A percentile compares a stretch with the other conserved stretches of the same genome.
phyloP scores from a whole-genome alignment of 2,113 vertebrate species.

The Amphilophus citrinellus region DNA sequence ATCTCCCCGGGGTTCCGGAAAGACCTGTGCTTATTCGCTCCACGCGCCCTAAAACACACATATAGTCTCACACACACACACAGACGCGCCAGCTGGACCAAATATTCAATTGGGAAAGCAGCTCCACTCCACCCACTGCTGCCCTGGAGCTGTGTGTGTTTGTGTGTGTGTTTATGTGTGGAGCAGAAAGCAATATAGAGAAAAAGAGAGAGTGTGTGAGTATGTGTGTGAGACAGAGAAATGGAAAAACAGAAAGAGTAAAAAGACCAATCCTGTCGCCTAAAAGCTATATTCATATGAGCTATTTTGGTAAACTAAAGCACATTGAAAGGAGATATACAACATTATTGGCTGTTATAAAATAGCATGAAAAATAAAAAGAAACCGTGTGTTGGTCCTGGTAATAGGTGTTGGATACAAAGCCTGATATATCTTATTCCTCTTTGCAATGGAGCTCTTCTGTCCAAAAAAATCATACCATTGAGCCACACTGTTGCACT shows the following conservation, averaged over 20 bases:
- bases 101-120: slow-evolving; percentile 76
- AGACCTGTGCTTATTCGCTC: slow-evolving; percentile 72
- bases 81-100: slow-evolving; percentile 77
- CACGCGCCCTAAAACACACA: slow-evolving; percentile 58
- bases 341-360: neutral
- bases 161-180: slow-evolving; percentile 30
- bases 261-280: slow-evolving; percentile 2
- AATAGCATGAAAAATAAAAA: neutral
- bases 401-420: neutral
- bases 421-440: neutral
- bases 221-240: slow-evolving; percentile 6
- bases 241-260: neutral
- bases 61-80: slow-evolving; percentile 15
- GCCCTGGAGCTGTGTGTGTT: slow-evolving; percentile 66
- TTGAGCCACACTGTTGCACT: neutral
- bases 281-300: slow-evolving; percentile 3
- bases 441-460: neutral
- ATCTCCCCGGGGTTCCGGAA: slow-evolving; percentile 81
- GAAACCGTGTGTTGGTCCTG: neutral
- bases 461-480: neutral
- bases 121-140: slow-evolving; percentile 64
- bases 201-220: slow-evolving; percentile 16
- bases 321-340: neutral
- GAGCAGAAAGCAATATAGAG: neutral
- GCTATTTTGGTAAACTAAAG: neutral